These are phyloP conservation scores for Istiophorus platypterus DNA, from an alignment of 2,113 vertebrate species.

Conservation along the genomic window DNA sequence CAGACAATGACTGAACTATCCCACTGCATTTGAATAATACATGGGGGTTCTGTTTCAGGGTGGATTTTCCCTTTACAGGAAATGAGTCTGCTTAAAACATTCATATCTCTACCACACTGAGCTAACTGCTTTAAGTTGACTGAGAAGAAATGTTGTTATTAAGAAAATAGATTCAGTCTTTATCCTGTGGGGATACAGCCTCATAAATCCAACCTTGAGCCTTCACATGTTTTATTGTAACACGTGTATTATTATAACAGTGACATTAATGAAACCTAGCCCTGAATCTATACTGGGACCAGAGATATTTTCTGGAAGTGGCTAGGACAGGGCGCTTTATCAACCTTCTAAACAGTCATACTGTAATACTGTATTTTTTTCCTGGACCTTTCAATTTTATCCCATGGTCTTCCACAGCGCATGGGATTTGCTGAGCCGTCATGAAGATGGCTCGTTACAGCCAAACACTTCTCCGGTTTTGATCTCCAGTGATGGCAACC, in stretches of 20 bases:
- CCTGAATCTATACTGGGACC: not conserved
- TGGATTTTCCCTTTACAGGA: slow-evolving; percentile 40
- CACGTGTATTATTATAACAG: no score
- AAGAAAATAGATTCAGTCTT: not conserved
- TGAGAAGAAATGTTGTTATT: not conserved
- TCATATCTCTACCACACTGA: not conserved
- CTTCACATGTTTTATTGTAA: not conserved
- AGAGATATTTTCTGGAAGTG: not conserved
- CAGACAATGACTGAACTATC: slow-evolving; percentile 41
- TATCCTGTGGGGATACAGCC: not conserved
- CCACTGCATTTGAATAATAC: slow-evolving; percentile 57
- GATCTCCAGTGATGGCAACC: no score
- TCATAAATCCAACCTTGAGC: not conserved
- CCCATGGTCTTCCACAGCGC: no score
- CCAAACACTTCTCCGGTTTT: not conserved
- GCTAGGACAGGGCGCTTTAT: not conserved
- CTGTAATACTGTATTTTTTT: not conserved
- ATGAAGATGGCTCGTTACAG: not conserved
- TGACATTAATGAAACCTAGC: no score
- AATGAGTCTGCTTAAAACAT: slow-evolving; percentile 25
- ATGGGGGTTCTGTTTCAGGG: slow-evolving; percentile 38
- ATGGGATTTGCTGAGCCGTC: not conserved
- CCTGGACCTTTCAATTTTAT: not conserved
- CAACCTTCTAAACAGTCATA: no score
- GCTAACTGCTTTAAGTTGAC: not conserved